A percentile compares a stretch with the other conserved stretches of the same genome.
Evolutionary conservation across 2,797 vertebrate species (phyloP).

Genomic region (Squalus acanthias): DNA sequence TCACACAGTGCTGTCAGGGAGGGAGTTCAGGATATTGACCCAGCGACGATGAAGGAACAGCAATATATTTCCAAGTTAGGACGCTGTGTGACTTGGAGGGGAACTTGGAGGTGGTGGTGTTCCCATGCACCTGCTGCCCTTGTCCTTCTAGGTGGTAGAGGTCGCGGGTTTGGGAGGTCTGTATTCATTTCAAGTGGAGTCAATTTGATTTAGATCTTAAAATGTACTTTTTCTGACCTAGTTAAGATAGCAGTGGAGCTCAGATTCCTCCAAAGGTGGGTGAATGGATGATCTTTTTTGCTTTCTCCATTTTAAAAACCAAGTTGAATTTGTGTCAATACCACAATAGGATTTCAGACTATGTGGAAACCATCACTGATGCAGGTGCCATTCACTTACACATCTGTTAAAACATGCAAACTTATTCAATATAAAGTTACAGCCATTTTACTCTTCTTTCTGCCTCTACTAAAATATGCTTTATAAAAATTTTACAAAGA

Average conservation of each 20-base stretch:
- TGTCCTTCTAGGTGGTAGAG: no score
- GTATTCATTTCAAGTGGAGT: background rate
- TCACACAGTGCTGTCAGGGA: no score
- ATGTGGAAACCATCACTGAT: background rate
- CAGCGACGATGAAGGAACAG: no score
- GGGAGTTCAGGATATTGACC: no score
- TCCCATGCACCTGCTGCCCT: no score
- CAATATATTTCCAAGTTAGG: no score
- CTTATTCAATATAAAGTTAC: background rate
- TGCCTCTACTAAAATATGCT: background rate
- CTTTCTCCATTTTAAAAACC: conserved; percentile 31
- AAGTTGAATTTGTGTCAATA: background rate
- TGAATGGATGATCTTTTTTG: background rate
- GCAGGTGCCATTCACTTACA: background rate
- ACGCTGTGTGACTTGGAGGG: no score
- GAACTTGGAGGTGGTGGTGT: no score
- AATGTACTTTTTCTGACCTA: background rate
- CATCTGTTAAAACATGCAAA: background rate
- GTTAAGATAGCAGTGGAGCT: background rate
- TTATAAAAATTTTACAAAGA: background rate
- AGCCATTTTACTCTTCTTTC: background rate
- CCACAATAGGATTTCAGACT: background rate
- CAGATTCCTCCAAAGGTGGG: background rate
- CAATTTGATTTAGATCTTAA: background rate
- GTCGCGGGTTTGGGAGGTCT: background rate